Evolutionary conservation across 1,140 invertebrate species (phyloP).

Genomic region (Sarcophaga bullata): DNA sequence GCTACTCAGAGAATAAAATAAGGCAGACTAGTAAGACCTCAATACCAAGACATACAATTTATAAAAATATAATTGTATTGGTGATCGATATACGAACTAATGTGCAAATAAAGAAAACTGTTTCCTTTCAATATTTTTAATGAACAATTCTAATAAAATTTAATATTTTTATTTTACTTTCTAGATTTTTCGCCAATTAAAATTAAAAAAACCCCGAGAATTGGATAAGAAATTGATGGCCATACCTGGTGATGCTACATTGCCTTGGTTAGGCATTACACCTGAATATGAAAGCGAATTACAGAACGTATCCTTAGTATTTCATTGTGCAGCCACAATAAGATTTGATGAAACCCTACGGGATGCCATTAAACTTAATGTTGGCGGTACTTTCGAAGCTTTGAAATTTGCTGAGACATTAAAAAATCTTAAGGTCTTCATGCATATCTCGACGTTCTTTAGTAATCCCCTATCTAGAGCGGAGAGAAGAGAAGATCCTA

Average conservation of each 20-base stretch:
- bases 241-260: constrained; percentile 63
- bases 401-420: constrained; percentile 74
- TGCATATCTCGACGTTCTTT: constrained; percentile 79
- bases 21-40: neutral
- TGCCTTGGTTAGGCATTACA: constrained; percentile 51
- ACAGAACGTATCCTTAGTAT: constrained; percentile 83
- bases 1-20: no score
- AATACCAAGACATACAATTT: no score
- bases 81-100: neutral
- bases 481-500: constrained; percentile 73
- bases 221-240: constrained; percentile 57
- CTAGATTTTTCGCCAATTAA: constrained; percentile 74
- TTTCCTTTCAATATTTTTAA: neutral
- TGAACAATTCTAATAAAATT: no score
- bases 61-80: neutral
- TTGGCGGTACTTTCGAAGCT: constrained; percentile 73
- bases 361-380: constrained; percentile 73
- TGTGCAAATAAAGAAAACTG: neutral
- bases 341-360: constrained; percentile 79
- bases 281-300: constrained; percentile 48
- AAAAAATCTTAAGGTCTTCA: constrained; percentile 75
- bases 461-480: constrained; percentile 78
- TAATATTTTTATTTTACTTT: neutral
- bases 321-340: constrained; percentile 94
- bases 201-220: constrained; percentile 54